Base-by-base conservation (phyloP, 2,113 vertebrate species). In the human region DNA sequence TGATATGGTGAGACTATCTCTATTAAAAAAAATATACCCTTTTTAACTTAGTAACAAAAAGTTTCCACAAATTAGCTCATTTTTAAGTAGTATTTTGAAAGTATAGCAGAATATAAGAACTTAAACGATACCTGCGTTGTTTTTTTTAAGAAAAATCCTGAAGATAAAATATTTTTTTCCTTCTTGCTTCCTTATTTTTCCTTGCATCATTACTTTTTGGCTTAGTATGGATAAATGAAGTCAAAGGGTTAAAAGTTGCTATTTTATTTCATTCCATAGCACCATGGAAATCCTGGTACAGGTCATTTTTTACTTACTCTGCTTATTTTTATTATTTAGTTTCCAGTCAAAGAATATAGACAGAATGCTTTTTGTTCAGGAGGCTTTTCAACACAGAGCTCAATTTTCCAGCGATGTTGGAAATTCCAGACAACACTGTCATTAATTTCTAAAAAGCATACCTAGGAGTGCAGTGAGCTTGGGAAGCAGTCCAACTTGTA, bases 401-500 rank as follows among this genome's bases (percentile, higher is more conserved):
- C 40, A 79, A 38, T 78, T 95, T 96, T 75, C 61, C 52, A 83
- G 14, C 43, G 45, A 76, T 27, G 20, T 22, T 89, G 81, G 40
- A 93, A 80, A 38, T 52, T 32, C 38, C 72, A 27, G 89, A 27
- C 40, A 97, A 55, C 14, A 93, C 3, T 80, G 43, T 35, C 8
- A 45, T 25, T 50, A 40, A 57, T 89, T 78, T 70, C 97, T 87
- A 92, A 92, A 88, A 90, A 45, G 64, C 98, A 98, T 99, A 99
- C 99, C 99, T 92, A 99, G 97, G 76, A 99, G 99, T 0, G 99
- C 97, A 73, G 99, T 99, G 94, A 99, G 99, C 95, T 99, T 99
- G 91, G 99, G 99, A 88, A 99, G 98, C 87, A 99, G 99, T 84
- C 99, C 99, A 32, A 99, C 99, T 98, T 99, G 99, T 23, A 99